Evolutionary conservation across 2,797 vertebrate species (phyloP).

Genomic region (Helostoma temminkii): DNA sequence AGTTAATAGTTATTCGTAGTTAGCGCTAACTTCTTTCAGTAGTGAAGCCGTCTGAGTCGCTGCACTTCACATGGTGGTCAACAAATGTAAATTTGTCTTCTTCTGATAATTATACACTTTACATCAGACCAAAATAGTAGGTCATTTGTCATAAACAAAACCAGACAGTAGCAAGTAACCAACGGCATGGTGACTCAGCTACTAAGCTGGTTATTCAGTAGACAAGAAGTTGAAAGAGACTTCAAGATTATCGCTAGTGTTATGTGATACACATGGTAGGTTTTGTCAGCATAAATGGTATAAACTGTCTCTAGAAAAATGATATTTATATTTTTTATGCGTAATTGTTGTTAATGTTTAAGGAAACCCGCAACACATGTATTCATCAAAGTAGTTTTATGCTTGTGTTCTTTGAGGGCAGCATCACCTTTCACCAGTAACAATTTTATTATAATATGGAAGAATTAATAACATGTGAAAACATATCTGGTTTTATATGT

Average conservation of each 20-base stretch:
- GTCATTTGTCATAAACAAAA: neutral
- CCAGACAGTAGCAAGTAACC: constrained; percentile 3
- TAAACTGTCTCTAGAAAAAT: neutral
- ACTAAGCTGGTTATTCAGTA: neutral
- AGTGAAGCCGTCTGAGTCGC: neutral
- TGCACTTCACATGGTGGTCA: neutral
- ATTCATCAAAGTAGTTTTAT: neutral
- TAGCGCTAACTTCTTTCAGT: neutral
- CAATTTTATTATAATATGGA: neutral
- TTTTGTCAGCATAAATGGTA: neutral
- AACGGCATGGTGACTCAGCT: constrained; percentile 54
- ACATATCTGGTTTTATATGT: neutral
- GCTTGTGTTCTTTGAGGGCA: neutral
- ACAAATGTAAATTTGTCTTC: neutral
- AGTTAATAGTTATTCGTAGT: neutral
- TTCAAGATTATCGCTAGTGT: neutral
- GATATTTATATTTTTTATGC: neutral
- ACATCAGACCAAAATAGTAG: neutral
- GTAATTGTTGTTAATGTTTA: neutral
- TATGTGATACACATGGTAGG: neutral
- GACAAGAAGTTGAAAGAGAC: neutral
- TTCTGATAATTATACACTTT: constrained; percentile 1
- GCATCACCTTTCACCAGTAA: neutral
- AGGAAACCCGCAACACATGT: neutral
- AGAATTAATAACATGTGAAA: neutral